phyloP scores from a whole-genome alignment of 1,140 invertebrate species.

The Eumeta japonica region DNA sequence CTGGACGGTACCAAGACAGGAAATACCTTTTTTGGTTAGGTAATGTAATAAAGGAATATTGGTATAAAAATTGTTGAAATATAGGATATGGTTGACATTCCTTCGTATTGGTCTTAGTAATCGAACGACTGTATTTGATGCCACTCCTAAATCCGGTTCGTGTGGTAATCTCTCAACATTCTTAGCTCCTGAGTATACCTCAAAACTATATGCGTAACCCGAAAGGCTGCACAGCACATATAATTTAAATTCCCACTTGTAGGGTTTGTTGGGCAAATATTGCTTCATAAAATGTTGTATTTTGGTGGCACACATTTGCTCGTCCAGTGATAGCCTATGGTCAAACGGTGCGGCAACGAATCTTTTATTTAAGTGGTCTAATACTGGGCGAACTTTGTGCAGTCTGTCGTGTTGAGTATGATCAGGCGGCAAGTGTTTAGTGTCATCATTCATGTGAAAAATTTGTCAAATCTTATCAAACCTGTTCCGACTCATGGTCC shows the following conservation, averaged over 20 bases:
- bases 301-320: constrained; percentile 49
- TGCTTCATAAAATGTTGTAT: constrained; percentile 38
- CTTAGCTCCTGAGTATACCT: constrained; percentile 37
- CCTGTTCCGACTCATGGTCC: constrained; percentile 1
- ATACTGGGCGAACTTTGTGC: constrained; percentile 34
- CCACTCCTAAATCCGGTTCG: constrained; percentile 26
- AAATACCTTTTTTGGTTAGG: constrained; percentile 11
- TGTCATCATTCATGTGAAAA: constrained; percentile 23
- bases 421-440: constrained; percentile 21
- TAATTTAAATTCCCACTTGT: constrained; percentile 44
- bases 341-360: constrained; percentile 28
- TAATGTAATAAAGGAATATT: constrained; percentile 5
- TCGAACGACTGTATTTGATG: constrained; percentile 20
- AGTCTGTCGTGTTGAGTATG: constrained; percentile 30
- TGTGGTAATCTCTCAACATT: constrained; percentile 21
- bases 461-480: constrained; percentile 17
- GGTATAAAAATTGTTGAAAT: constrained; percentile 9
- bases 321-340: constrained; percentile 21
- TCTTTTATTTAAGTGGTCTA: constrained; percentile 21
- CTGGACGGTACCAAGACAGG: constrained; percentile 10
- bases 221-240: constrained; percentile 28
- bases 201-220: constrained; percentile 42
- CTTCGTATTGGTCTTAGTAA: constrained; percentile 17
- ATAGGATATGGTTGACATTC: constrained; percentile 9
- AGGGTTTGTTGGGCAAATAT: constrained; percentile 25